These are phyloP conservation scores for Podarcis raffonei DNA, from an alignment of 2,113 vertebrate genomes.

Conservation along the genomic window DNA sequence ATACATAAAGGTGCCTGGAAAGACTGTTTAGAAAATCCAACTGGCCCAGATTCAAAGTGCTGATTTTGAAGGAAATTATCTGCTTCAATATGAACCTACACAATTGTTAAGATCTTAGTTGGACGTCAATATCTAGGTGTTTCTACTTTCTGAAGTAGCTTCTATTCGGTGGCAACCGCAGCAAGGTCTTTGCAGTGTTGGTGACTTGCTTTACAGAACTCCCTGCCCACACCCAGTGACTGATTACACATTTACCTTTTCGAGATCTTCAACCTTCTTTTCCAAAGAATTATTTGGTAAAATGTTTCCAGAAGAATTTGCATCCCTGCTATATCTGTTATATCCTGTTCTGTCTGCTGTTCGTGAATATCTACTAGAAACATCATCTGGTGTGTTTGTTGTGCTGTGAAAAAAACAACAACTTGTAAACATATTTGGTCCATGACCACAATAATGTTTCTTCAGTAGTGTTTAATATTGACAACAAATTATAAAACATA, in stretches of 20 bases:
- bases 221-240: not conserved
- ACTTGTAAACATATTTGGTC: not conserved
- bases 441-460: not conserved
- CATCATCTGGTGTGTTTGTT: slow-evolving; percentile 79
- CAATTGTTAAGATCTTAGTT: too few species aligned
- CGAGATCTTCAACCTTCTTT: slow-evolving; percentile 92
- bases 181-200: not conserved
- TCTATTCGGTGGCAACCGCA: not conserved
- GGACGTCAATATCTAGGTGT: not conserved
- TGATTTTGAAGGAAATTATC: not conserved
- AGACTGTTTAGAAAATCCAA: not conserved
- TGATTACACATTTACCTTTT: slow-evolving; percentile 79
- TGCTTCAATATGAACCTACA: not conserved
- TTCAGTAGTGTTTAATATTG: not conserved
- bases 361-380: slow-evolving; percentile 74
- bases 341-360: slow-evolving; percentile 75
- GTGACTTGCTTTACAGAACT: not conserved
- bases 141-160: not conserved
- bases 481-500: not conserved
- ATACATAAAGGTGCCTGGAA: not conserved
- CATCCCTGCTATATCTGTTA: slow-evolving; percentile 79
- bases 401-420: slow-evolving; percentile 69
- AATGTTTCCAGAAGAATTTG: slow-evolving; percentile 72
- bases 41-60: not conserved
- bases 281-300: slow-evolving; percentile 80